Percentiles rank a stretch among this genome's conserved stretches.
These are phyloP conservation scores for Larimichthys crocea DNA, from an alignment of 2,113 vertebrate genomes.

Conservation along the genomic window DNA sequence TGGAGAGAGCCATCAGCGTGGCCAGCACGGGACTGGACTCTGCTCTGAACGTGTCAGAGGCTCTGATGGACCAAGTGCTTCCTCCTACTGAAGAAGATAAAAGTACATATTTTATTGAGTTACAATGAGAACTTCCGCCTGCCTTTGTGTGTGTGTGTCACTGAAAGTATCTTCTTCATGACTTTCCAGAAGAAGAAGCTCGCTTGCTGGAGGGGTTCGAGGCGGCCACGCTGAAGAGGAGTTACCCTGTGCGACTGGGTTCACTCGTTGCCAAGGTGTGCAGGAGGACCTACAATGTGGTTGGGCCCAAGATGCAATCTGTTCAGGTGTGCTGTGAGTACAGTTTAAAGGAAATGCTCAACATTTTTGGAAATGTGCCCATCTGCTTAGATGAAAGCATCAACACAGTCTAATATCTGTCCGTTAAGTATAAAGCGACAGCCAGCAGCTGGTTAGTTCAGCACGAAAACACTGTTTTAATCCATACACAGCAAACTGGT, in stretches of 20 bases:
- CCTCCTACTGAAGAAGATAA: conserved; percentile 83
- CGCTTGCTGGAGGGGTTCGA: conserved; percentile 86
- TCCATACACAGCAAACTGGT: too few species aligned
- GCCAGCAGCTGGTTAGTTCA: not conserved
- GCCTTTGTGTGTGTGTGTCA: not conserved
- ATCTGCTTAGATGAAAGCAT: not conserved
- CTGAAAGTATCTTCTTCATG: not conserved
- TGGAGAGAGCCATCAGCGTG: conserved; percentile 75
- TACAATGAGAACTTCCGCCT: not conserved
- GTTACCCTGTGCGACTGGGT: conserved; percentile 81
- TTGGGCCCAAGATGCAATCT: conserved; percentile 79
- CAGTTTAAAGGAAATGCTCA: not conserved
- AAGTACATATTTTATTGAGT: conserved; percentile 77
- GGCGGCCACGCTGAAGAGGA: conserved; percentile 67
- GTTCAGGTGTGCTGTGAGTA: conserved; percentile 83
- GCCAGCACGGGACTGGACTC: conserved; percentile 82
- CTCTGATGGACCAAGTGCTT: conserved; percentile 86
- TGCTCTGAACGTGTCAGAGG: conserved; percentile 84
- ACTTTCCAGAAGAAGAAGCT: conserved; percentile 80
- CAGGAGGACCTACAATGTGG: conserved; percentile 84
- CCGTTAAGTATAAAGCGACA: not conserved
- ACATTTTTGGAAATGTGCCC: not conserved
- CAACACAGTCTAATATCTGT: too few species aligned
- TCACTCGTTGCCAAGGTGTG: conserved; percentile 86
- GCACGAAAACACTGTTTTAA: not conserved